phyloP scores from a whole-genome alignment of 2,888 invertebrate genomes.

The Diaprepes abbreviatus region DNA sequence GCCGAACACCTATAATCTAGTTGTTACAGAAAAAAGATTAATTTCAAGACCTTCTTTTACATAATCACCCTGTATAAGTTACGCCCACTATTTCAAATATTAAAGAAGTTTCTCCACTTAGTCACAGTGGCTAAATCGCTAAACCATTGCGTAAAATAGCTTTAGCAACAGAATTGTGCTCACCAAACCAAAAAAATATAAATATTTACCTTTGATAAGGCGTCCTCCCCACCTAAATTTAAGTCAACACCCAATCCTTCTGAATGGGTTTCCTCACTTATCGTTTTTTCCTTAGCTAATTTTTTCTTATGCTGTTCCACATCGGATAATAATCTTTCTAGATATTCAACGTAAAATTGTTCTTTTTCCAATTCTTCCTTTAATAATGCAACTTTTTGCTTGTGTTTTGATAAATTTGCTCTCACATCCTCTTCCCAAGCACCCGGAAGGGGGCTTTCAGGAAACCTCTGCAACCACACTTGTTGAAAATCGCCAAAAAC shows the following conservation, averaged over 20 bases:
- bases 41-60: not conserved
- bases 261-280: conserved; percentile 40
- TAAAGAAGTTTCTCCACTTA: conserved; percentile 20
- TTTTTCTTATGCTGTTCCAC: conserved; percentile 85
- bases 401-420: conserved; percentile 90
- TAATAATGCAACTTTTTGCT: conserved; percentile 85
- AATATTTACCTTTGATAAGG: conserved; percentile 64
- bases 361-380: conserved; percentile 91
- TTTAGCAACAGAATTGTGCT: conserved; percentile 13
- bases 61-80: conserved; percentile 2
- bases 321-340: conserved; percentile 87
- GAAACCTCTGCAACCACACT: conserved; percentile 92
- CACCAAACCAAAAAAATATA: conserved; percentile 37
- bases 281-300: conserved; percentile 63
- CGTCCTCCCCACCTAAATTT: conserved; percentile 58
- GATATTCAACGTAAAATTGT: conserved; percentile 90
- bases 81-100: conserved; percentile 15
- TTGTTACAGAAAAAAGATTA: no score
- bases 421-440: conserved; percentile 95
- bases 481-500: conserved; percentile 92
- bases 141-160: conserved; percentile 17
- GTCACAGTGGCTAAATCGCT: conserved; percentile 20
- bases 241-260: conserved; percentile 53
- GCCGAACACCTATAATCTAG: no score
- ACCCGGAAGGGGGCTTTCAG: conserved; percentile 89